Evolutionary conservation across 2,797 vertebrate species (phyloP).

Genomic region (Pipistrellus pygmaeus): DNA sequence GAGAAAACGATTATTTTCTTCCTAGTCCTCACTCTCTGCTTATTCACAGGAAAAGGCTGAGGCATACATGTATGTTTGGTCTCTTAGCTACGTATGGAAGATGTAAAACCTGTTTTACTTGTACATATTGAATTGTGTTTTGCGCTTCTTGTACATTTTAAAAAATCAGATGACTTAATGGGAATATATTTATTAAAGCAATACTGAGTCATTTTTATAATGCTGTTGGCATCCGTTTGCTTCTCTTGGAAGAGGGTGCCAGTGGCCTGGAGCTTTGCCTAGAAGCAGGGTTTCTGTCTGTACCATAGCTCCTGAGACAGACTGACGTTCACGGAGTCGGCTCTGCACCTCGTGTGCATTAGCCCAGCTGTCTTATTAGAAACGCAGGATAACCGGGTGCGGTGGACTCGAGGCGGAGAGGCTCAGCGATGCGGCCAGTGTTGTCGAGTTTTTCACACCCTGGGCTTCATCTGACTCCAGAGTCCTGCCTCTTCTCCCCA

Average conservation of each 20-base stretch:
- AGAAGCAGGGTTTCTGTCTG: neutral
- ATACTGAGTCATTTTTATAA: constrained; percentile 37
- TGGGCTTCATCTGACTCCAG: neutral
- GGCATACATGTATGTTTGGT: neutral
- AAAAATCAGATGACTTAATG: neutral
- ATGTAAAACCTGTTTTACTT: neutral
- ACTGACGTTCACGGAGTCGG: neutral
- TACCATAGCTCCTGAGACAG: neutral
- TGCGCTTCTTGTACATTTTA: neutral
- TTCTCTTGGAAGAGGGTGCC: neutral
- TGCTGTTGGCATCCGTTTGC: neutral
- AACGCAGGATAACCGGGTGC: neutral
- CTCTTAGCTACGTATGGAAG: neutral
- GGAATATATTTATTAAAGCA: neutral
- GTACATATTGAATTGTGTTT: neutral
- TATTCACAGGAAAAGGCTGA: constrained; percentile 6
- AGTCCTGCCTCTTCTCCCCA: neutral
- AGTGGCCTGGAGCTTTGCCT: neutral
- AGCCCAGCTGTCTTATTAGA: neutral
- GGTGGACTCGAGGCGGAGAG: neutral
- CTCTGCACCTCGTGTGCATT: neutral
- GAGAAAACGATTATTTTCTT: neutral
- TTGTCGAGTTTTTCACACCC: neutral
- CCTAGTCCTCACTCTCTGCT: neutral
- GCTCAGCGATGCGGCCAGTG: neutral